phyloP scores from a whole-genome alignment of 2,113 vertebrate species.

The Chitala chitala region DNA sequence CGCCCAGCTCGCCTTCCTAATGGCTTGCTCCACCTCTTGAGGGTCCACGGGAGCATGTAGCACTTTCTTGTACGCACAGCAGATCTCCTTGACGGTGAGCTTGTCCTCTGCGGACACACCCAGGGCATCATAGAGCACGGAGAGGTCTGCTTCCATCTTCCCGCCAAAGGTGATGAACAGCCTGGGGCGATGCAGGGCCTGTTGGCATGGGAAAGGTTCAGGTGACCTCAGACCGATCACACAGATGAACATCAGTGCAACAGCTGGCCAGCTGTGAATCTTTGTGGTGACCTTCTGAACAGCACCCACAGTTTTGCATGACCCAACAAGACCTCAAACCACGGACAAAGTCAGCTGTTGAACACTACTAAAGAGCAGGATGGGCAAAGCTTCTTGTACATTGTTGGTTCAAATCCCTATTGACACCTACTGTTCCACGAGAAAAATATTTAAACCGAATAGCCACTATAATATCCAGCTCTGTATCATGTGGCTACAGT shows the following conservation, averaged over 20 bases:
- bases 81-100: conserved; percentile 47
- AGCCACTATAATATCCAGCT: too few relatives aligned
- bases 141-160: conserved; percentile 30
- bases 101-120: conserved; percentile 41
- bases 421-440: too few relatives aligned
- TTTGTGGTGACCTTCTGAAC: not conserved
- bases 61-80: conserved; percentile 50
- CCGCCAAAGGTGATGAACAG: not conserved
- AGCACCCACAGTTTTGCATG: not conserved
- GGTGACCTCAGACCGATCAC: not conserved
- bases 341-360: too few relatives aligned
- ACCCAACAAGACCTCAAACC: too few relatives aligned
- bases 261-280: not conserved
- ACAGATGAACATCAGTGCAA: not conserved
- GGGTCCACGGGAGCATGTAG: conserved; percentile 40
- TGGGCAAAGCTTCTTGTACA: too few relatives aligned
- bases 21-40: conserved; percentile 43
- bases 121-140: conserved; percentile 41
- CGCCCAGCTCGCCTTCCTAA: conserved; percentile 44
- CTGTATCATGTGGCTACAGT: too few relatives aligned
- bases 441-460: too few relatives aligned
- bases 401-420: too few relatives aligned
- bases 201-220: not conserved
- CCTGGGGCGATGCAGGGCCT: not conserved
- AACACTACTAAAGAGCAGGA: too few relatives aligned